Percentiles rank a stretch among this genome's conserved stretches.
Evolutionary conservation across 2,113 vertebrate genomes (phyloP).

Genomic region (Stegostoma tigrinum): DNA sequence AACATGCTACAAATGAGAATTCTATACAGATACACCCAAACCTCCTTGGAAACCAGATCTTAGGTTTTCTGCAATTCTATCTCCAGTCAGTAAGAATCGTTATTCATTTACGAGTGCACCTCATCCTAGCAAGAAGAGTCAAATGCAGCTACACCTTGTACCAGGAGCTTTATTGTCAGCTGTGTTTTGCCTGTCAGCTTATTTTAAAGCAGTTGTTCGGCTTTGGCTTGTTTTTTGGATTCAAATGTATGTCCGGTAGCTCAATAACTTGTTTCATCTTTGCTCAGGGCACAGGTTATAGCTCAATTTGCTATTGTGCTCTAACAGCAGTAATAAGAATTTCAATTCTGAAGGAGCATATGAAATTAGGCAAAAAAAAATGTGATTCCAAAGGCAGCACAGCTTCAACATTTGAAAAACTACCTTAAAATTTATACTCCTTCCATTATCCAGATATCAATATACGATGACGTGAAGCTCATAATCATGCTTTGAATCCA

Average conservation of each 20-base stretch:
- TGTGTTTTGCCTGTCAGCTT: background rate
- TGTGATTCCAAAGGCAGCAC: background rate
- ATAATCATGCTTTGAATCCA: too few relatives aligned
- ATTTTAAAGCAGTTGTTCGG: background rate
- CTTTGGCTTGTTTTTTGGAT: background rate
- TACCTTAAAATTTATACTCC: background rate
- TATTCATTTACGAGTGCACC: background rate
- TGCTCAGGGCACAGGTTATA: background rate
- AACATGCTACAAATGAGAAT: background rate
- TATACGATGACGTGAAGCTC: too few relatives aligned
- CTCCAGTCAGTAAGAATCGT: background rate
- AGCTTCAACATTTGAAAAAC: too few relatives aligned
- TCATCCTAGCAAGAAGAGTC: background rate
- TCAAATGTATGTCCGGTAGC: background rate
- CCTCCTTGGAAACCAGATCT: background rate
- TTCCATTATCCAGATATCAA: background rate
- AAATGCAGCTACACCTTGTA: background rate
- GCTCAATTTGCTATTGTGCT: background rate
- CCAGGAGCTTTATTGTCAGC: background rate
- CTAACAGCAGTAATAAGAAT: background rate
- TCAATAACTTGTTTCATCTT: background rate
- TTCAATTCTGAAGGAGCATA: background rate
- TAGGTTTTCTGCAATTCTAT: background rate
- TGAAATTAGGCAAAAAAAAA: background rate
- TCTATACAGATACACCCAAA: background rate